A percentile compares a stretch with the other conserved stretches of the same genome.
Conservation (phyloP, 37 sponge, comb jelly and placozoan genomes). For the Beroe ovata region DNA sequence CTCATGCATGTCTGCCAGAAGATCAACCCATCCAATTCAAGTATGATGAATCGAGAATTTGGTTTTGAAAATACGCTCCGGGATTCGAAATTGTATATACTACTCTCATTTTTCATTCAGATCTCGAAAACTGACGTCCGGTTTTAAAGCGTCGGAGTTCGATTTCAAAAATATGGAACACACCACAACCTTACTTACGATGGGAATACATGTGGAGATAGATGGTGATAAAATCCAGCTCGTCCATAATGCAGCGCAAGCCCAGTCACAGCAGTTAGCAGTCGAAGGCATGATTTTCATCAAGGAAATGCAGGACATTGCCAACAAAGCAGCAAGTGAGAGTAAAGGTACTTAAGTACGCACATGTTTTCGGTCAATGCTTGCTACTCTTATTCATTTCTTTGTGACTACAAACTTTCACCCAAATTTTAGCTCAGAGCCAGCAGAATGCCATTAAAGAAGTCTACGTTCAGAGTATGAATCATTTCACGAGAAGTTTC, state of each 20-base stretch:
- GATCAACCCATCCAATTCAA: constrained; percentile 24
- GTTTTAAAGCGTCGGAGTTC: constrained; percentile 13
- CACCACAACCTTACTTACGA: background rate
- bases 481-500: background rate
- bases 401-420: too few relatives aligned
- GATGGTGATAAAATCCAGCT: constrained; percentile 32
- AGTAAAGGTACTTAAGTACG: background rate
- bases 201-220: constrained; percentile 28
- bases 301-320: constrained; percentile 45
- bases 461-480: background rate
- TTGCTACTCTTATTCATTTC: too few relatives aligned
- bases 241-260: constrained; percentile 38
- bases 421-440: background rate
- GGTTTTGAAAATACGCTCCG: too few relatives aligned
- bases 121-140: background rate
- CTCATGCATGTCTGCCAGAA: background rate
- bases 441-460: background rate
- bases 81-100: too few relatives aligned
- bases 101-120: too few relatives aligned
- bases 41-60: too few relatives aligned
- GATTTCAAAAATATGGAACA: constrained; percentile 32
- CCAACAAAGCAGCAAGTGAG: background rate
- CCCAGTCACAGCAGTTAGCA: constrained; percentile 21
- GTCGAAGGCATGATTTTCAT: constrained; percentile 52
- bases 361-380: too few relatives aligned